These are phyloP conservation scores for Bradypodion pumilum DNA, from an alignment of 2,797 vertebrate genomes.

Conservation along the genomic window DNA sequence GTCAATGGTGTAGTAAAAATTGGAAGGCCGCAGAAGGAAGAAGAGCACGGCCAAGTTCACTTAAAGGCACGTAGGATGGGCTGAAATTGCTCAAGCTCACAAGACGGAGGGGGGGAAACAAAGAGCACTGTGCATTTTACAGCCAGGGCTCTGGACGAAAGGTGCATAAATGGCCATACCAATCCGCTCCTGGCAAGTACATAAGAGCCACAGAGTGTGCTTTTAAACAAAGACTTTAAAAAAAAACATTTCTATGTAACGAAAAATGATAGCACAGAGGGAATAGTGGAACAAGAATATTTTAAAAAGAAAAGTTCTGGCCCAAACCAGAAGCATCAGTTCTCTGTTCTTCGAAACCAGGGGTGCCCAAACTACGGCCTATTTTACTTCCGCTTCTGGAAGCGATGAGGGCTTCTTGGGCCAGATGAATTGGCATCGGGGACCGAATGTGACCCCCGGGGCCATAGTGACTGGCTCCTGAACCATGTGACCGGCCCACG, in stretches of 20 bases:
- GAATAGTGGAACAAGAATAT: not conserved
- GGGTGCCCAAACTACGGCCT: no score
- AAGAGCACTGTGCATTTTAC: conserved; percentile 3
- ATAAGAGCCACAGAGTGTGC: not conserved
- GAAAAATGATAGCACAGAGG: not conserved
- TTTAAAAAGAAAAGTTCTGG: not conserved
- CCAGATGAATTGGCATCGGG: no score
- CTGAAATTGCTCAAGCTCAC: conserved; percentile 25
- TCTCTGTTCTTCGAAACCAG: not conserved
- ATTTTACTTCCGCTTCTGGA: no score
- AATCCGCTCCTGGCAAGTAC: conserved; percentile 16
- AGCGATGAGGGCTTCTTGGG: no score
- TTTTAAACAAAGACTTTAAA: conserved; percentile 9
- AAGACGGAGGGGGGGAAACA: not conserved
- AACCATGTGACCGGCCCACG: no score
- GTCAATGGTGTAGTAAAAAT: conserved; percentile 25
- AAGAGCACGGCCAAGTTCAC: not conserved
- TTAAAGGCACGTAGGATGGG: not conserved
- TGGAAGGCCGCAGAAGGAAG: not conserved
- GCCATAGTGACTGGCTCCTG: no score
- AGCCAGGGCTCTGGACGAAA: conserved; percentile 10
- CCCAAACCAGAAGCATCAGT: not conserved
- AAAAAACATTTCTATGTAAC: not conserved
- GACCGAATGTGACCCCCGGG: no score
- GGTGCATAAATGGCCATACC: not conserved